These are phyloP conservation scores for Potamarius usumacintae DNA, from an alignment of 2,113 vertebrate species.

Conservation along the genomic window DNA sequence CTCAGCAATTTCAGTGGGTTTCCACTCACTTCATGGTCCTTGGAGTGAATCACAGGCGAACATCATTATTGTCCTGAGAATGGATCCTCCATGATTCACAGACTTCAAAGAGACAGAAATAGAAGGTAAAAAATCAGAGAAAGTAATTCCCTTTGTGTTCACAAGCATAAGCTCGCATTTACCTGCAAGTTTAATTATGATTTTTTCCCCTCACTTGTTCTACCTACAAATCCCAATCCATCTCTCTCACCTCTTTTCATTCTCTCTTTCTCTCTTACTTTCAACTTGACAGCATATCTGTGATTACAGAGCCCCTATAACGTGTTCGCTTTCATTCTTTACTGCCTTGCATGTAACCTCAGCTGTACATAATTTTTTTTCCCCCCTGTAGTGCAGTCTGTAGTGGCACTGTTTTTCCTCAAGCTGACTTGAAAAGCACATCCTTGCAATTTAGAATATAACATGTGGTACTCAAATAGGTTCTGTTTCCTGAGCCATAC, in stretches of 20 bases:
- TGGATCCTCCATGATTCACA: constrained; percentile 52
- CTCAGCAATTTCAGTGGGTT: constrained; percentile 27
- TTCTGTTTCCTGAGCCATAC: neutral
- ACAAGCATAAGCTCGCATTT: neutral
- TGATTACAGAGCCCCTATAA: constrained; percentile 37
- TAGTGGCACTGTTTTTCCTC: neutral
- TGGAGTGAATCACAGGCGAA: constrained; percentile 68
- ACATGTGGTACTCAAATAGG: neutral
- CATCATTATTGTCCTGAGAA: constrained; percentile 72
- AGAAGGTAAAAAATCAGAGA: constrained; percentile 52
- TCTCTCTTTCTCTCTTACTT: neutral
- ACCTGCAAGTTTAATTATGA: constrained; percentile 14
- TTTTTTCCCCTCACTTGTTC: constrained; percentile 3
- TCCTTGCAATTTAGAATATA: neutral
- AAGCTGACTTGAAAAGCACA: constrained; percentile 4
- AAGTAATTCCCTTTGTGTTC: constrained; percentile 50
- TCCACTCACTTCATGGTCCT: constrained; percentile 60
- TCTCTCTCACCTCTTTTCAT: neutral
- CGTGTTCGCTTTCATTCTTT: constrained; percentile 37
- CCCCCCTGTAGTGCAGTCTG: neutral
- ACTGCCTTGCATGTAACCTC: constrained; percentile 38
- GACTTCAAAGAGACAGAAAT: constrained; percentile 72
- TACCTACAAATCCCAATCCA: neutral
- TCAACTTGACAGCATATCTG: constrained; percentile 31
- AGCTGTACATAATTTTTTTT: constrained; percentile 29